Conservation (phyloP, 2,113 vertebrate species). For the Hypanus sabinus region DNA sequence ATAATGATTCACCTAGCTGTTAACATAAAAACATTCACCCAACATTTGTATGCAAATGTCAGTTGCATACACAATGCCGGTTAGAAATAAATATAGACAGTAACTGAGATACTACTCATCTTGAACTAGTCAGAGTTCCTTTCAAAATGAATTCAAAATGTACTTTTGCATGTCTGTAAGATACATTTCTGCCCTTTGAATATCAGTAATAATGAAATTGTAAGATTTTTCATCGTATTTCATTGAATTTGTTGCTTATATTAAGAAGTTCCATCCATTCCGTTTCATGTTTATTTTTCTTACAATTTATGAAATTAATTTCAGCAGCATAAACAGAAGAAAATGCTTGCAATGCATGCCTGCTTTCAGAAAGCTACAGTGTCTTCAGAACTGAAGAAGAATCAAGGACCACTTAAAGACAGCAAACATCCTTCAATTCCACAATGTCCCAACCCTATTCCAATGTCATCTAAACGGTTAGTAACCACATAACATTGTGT, state of each 20-base stretch:
- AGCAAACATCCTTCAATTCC: constrained; percentile 3
- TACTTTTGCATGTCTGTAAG: neutral
- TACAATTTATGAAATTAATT: constrained; percentile 1
- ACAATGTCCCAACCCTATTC: neutral
- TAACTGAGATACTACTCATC: neutral
- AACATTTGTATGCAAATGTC: neutral
- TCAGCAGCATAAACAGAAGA: neutral
- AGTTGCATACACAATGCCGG: neutral
- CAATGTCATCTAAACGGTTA: neutral
- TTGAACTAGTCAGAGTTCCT: too few relatives aligned
- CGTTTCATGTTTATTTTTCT: neutral
- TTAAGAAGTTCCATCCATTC: neutral
- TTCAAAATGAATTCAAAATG: neutral
- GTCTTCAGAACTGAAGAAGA: constrained; percentile 22
- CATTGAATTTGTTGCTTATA: neutral
- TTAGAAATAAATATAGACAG: neutral
- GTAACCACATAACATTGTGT: neutral
- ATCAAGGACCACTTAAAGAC: constrained; percentile 17
- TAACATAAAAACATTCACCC: neutral
- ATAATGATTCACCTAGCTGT: neutral
- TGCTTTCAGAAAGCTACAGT: constrained; percentile 26
- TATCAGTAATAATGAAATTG: neutral
- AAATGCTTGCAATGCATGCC: neutral
- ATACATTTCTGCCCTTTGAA: neutral
- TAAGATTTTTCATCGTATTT: neutral